Base-by-base conservation (phyloP, 2,888 invertebrate species). In the Xestia xanthographa region DNA sequence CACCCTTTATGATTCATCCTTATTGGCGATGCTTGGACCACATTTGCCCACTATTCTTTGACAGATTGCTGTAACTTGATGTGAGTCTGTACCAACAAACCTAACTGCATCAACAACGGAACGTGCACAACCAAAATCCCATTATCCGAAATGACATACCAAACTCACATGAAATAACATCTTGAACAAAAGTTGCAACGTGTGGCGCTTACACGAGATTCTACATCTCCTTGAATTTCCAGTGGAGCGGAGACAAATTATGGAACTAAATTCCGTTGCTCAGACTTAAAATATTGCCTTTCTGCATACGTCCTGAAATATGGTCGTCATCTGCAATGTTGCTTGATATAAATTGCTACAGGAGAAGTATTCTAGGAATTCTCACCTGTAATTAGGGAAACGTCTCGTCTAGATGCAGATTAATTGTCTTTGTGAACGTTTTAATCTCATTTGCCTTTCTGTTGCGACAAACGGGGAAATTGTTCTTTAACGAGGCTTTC, bases 221-320 rank as follows among this genome's bases (percentile, higher is more conserved):
- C 81, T 86, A 79, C 82, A 85, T 89, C 87, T 89, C 85, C 87
- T 82, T 81, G 77, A 75, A 88, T 88, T 88, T 83, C 79, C 75
- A 66, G 69, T 82, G 70, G 79, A 87, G 87, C 87, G 67, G 77
- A 87, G 90, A 91, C 89, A 90, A 92, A 92, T 92, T 92, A 91
- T 87, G 85, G 88, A 90, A 90, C 88, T 86, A 87, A 87, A 90
- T 90, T 90, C 90, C 87, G 81, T 76, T 74, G 67, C 74, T 79
- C 77, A 67, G 77, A 81, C 83, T 86, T 89, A 84, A 91, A 90
- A 91, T 90, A 91, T 91, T 80, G 81, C 89, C 78, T 87, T 89
- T 90, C 88, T 90, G 88, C 90, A 90, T 91, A 88, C 88, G 86
- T 83, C 72, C 76, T 90, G 87, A 91, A 89, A 90, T 92, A 91